These are phyloP conservation scores for Choreutis nemorana DNA, from an alignment of 2,888 invertebrate genomes.

Conservation along the genomic window DNA sequence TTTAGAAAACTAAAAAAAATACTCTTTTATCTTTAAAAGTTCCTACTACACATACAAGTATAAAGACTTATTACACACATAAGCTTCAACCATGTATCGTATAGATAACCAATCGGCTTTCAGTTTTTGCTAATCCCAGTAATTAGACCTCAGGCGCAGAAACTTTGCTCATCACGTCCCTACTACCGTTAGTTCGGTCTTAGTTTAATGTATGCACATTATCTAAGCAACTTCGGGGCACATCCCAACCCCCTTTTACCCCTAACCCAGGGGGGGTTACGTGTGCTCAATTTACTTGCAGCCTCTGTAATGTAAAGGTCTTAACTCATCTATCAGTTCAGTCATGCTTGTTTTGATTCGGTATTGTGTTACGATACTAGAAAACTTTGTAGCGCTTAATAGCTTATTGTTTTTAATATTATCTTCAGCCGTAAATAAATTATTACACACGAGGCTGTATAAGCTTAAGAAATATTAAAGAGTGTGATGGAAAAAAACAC, in stretches of 20 bases:
- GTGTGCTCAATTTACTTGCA: constrained; percentile 40
- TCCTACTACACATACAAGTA: too few relatives aligned
- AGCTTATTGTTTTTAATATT: too few relatives aligned
- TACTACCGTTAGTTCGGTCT: constrained; percentile 53
- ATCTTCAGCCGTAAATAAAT: too few relatives aligned
- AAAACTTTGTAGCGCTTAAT: too few relatives aligned
- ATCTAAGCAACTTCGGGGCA: constrained; percentile 57
- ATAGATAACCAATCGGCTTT: background rate
- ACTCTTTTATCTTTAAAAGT: too few relatives aligned
- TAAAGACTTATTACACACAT: too few relatives aligned
- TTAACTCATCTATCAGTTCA: background rate
- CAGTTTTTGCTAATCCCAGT: constrained; percentile 20
- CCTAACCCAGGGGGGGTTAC: constrained; percentile 19
- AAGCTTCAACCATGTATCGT: too few relatives aligned
- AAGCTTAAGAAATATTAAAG: too few relatives aligned
- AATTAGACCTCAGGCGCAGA: constrained; percentile 51
- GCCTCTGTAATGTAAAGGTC: constrained; percentile 11
- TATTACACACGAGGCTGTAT: too few relatives aligned
- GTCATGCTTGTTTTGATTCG: background rate
- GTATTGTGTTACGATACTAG: too few relatives aligned
- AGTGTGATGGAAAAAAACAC: too few relatives aligned
- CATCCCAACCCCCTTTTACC: constrained; percentile 19
- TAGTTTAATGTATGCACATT: constrained; percentile 67
- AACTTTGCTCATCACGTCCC: constrained; percentile 62
- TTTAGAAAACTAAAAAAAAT: too few relatives aligned